Conservation (phyloP, 2,797 vertebrate genomes). For the Rallus crepitans region DNA sequence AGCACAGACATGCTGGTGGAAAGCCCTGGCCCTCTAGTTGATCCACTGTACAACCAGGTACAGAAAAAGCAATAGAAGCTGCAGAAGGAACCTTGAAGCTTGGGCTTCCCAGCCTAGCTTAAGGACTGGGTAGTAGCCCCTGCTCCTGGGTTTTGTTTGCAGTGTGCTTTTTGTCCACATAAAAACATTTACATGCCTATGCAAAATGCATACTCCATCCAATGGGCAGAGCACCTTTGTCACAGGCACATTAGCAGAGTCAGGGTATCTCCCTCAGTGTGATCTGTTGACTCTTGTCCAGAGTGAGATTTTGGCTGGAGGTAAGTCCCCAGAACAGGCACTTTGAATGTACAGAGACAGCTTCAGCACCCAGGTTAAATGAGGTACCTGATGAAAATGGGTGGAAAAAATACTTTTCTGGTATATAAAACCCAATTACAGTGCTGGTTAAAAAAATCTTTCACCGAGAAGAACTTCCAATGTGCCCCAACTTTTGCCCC, state of each 20-base stretch:
- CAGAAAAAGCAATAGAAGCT: not conserved
- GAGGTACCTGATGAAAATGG: not conserved
- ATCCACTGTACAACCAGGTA: not conserved
- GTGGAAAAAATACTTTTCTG: not conserved
- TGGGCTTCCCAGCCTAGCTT: not conserved
- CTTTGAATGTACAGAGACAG: not conserved
- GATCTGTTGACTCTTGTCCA: not conserved
- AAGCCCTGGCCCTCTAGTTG: not conserved
- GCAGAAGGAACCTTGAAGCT: not conserved
- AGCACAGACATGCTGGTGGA: not conserved
- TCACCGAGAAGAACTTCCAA: not conserved
- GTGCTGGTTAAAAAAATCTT: not conserved
- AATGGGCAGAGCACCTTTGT: not conserved
- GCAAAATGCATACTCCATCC: not conserved
- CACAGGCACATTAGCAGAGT: accelerated
- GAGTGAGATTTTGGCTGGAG: not conserved
- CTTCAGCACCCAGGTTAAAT: not conserved
- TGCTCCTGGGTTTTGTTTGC: not conserved
- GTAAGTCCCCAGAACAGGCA: not conserved
- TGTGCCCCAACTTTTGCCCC: conserved; percentile 11
- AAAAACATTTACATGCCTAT: not conserved
- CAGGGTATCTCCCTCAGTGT: not conserved
- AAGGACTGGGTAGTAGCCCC: not conserved
- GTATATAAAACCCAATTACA: not conserved
- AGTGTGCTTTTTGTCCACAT: not conserved